Evolutionary conservation across 2,888 invertebrate species (phyloP), one percentile per base, ranked within the genome.

Genomic region (Pherbina coryleti): DNA sequence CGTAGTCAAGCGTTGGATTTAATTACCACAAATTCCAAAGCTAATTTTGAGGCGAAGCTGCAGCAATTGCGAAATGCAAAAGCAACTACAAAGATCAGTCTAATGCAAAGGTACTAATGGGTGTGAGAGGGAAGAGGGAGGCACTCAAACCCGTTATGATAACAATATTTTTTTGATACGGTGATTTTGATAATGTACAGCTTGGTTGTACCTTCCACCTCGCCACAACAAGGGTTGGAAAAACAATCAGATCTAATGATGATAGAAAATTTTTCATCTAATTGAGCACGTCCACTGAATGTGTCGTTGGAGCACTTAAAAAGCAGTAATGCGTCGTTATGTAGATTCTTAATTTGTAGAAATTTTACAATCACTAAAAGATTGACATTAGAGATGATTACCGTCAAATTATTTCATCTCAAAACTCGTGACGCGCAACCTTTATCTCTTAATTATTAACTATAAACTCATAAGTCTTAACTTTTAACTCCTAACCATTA

Each of bases 31-130:
- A 51, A 72, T 53, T 37, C 37, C 37, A 14, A 44, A 44, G 66
- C 51, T 49, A 53, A n/a, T 25, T 74, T 74, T 49, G 28, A 70
- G 69, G 69, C 34, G 57, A 75, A 69, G 37, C 49, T 53, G 55
- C 51, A 44, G n/a, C n/a, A 28, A 19, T 25, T 69, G 44, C 55
- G 67, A 34, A 1, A 74, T 69, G 37, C 72, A 55, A 53, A 17
- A 31, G 37, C n/a, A 64, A 19, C 28, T 34, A 22, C 44, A 14
- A n/a, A 22, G 28, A 31, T 19, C 17, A 8, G 11, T 28, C 31
- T 17, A 11, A 66, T 3, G 7, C 2, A 25, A 0, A 60, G 28
- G 25, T 9, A 60, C 3, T 7, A 37, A 4, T n/a, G 11, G 28
- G 22, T 17, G 5, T 9, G 37, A 64, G 34, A 28, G 28, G 25